Conservation (phyloP, 2,113 vertebrate genomes). For the Centropristis striata region DNA sequence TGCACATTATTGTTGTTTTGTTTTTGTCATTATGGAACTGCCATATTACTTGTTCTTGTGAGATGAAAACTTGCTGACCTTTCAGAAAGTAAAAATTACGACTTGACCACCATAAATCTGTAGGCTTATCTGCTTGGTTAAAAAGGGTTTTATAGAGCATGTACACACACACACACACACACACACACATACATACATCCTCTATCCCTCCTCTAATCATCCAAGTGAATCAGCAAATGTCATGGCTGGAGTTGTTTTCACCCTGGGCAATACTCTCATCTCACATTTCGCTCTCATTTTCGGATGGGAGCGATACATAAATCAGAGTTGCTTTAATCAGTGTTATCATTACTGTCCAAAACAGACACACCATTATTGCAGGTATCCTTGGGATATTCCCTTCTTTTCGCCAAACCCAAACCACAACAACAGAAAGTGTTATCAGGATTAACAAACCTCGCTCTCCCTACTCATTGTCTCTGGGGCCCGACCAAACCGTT, state of each 20-base stretch:
- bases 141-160: not conserved
- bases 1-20: not conserved
- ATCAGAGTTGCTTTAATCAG: conserved; percentile 34
- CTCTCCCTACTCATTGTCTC: not conserved
- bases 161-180: not conserved
- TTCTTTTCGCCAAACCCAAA: not conserved
- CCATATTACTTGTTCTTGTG: not conserved
- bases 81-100: not conserved
- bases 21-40: not conserved
- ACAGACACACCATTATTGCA: conserved; percentile 20
- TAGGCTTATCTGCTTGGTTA: not conserved
- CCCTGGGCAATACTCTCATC: conserved; percentile 5
- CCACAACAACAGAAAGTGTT: conserved; percentile 20
- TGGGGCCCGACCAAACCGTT: not conserved
- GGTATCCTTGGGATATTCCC: conserved; percentile 26
- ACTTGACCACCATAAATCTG: not conserved
- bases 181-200: not conserved
- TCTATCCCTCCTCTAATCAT: conserved; percentile 8
- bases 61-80: not conserved
- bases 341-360: conserved; percentile 14
- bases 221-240: conserved; percentile 1
- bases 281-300: conserved; percentile 22
- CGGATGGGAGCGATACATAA: conserved; percentile 11
- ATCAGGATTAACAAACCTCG: conserved; percentile 32
- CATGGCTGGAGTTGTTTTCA: conserved; percentile 2